Evolutionary conservation across 2,888 invertebrate species (phyloP).

Genomic region (Drosophila suboccidentalis): DNA sequence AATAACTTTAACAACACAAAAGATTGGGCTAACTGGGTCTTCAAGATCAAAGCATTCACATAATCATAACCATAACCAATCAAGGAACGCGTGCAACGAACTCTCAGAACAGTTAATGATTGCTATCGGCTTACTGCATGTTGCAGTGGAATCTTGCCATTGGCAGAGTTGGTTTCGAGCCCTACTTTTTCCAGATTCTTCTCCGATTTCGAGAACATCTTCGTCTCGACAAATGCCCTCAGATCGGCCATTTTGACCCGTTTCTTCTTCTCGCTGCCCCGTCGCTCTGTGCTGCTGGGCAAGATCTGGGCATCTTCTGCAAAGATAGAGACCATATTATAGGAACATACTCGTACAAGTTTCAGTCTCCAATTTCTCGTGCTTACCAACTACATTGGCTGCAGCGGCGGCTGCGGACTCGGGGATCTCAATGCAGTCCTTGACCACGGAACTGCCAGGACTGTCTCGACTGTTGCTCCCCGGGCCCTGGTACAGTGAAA

Average conservation of each 20-base stretch:
- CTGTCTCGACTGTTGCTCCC: slow-evolving; percentile 86
- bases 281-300: slow-evolving; percentile 85
- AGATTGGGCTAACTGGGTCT: slow-evolving; percentile 8
- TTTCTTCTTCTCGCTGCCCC: slow-evolving; percentile 94
- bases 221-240: slow-evolving; percentile 96
- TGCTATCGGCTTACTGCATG: slow-evolving; percentile 87
- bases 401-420: slow-evolving; percentile 89
- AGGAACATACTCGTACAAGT: too few species aligned
- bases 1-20: slow-evolving; percentile 39
- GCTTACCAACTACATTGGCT: slow-evolving; percentile 76
- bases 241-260: slow-evolving; percentile 97
- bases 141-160: slow-evolving; percentile 88
- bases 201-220: slow-evolving; percentile 95
- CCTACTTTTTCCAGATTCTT: slow-evolving; percentile 96
- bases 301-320: slow-evolving; percentile 77
- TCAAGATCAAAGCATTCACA: slow-evolving; percentile 23
- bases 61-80: slow-evolving; percentile 25
- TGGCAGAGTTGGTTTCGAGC: slow-evolving; percentile 87
- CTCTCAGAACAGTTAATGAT: slow-evolving; percentile 38
- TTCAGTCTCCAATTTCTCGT: neutral
- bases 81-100: slow-evolving; percentile 45
- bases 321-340: slow-evolving; percentile 5
- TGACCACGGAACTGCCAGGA: slow-evolving; percentile 86
- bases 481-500: slow-evolving; percentile 93
- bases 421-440: slow-evolving; percentile 92